Evolutionary conservation across 2,888 invertebrate genomes (phyloP), one percentile per base, ranked within the genome.

Genomic region (Megalurothrips usitatus): DNA sequence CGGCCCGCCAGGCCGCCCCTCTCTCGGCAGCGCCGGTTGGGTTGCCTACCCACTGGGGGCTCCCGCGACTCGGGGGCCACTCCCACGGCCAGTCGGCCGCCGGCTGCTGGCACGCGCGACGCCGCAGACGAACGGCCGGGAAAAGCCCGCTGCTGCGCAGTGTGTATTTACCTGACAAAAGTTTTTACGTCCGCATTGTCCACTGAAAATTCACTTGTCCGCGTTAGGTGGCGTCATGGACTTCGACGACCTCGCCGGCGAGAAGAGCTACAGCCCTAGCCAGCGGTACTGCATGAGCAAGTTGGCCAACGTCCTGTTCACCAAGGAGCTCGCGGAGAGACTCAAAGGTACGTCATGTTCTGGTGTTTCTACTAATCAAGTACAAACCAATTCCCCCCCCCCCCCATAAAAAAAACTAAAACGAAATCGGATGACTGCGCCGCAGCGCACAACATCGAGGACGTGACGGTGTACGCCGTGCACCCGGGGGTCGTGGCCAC

Each of bases 401-500:
- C 14, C 9, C 52, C 14, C 17, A 8, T 4, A 2, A 17, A 52
- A 14, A 17, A 1, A 14, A 14, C 58, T 58, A n/a, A 58, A 58
- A 58, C 52, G 34, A 43, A 58, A 58, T 14, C 52, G 34, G 6
- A 14, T 58, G 14, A 58, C 17, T 58, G 34, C 34, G 2, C 34
- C 26, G 68, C 68, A 75, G 68, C 26, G 12, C 68, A 75, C 68
- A 26, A 75, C 68, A 75, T 75, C 49, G 52, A 14, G 6, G 90
- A 90, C 2, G 89, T 94, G 0, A 92, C 90, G 68, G 91, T 91
- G 0, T 94, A 94, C 86, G 89, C 91, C 81, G 87, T 93, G 0
- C 93, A 94, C 85, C 94, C 94, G 0, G 94, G 94, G 0, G 88
- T 93, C 0, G 92, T 94, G 79, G 89, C 90, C 83, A 94, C 95